Base-by-base conservation (phyloP, 2,888 invertebrate species). In the Acronicta alni region DNA sequence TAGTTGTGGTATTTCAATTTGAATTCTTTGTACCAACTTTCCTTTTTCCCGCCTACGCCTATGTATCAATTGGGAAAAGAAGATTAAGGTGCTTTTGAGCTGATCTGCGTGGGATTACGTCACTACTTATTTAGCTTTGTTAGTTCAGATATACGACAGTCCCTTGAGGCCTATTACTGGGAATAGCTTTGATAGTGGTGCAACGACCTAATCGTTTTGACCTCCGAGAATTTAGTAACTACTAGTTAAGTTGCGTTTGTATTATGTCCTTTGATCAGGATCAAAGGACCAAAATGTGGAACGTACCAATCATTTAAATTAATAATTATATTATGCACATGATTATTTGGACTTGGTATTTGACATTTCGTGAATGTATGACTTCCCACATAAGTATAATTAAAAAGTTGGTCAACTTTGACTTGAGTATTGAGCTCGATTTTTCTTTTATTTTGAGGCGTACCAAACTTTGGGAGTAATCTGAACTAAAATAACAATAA, bases 71-170 rank as follows among this genome's bases (percentile, higher is more conserved):
- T 49, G 41, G 49, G 45, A 42, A 20, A 48, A 46, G 56, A 5
- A 45, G 65, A 49, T 70, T 49, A 16, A 41, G 12, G n/a, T 70
- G 8, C 41, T 10, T 55, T 30, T 9, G 8, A 55, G 32, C 23
- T 41, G 44, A 70, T 70, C 41, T 12, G n/a, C 26, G 65, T 70
- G 20, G 45, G 48, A 14, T 66, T 64, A 64, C 10, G 56, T n/a
- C 65, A 45, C 65, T 55, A 41, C 41, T 46, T 70, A 46, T 56
- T 70, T 70, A 45, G 65, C 37, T 48, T 65, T 20, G 51, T 47
- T 20, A 12, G 42, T 47, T 39, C 9, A 23, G 26, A 61, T 14
- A 42, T 38, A 52, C 16, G 45, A 18, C 9, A 8, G 15, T 10
- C 8, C 17, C 12, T 46, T 67, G 14, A 14, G 35, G 20, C 15